phyloP scores from a whole-genome alignment of 2,113 vertebrate species.

The Grantiella picta region DNA sequence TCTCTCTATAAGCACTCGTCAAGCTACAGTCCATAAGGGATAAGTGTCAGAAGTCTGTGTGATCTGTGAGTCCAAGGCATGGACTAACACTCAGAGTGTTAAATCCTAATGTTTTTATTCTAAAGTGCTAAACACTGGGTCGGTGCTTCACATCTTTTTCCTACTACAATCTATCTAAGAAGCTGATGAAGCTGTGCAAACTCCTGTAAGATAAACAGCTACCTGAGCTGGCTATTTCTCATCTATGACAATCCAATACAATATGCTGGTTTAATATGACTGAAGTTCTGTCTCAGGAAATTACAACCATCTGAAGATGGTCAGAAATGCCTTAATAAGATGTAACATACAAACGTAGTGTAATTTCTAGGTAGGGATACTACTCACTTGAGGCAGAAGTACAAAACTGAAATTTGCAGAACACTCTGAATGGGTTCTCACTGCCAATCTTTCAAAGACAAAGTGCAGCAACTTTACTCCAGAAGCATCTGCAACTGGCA shows the following conservation, averaged over 20 bases:
- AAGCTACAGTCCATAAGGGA: neutral
- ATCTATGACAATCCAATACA: neutral
- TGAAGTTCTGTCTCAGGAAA: neutral
- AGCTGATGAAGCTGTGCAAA: neutral
- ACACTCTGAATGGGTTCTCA: neutral
- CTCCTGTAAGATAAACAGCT: neutral
- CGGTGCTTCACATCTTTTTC: neutral
- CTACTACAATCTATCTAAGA: neutral
- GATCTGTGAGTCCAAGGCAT: neutral
- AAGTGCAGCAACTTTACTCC: neutral
- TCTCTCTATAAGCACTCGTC: neutral
- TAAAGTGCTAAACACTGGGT: neutral
- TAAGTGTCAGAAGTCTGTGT: neutral
- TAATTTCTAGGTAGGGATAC: neutral
- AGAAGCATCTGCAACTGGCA: neutral
- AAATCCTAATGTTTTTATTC: neutral
- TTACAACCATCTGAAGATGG: neutral
- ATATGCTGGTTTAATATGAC: neutral
- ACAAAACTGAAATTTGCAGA: neutral
- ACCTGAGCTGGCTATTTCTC: neutral
- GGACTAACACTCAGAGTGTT: neutral
- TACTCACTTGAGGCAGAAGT: neutral
- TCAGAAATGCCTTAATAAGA: neutral
- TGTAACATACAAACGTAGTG: neutral
- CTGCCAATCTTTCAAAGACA: neutral